A percentile compares a stretch with the other conserved stretches of the same genome.
phyloP scores from a whole-genome alignment of 1,140 invertebrate species.

The Heliconius himera region DNA sequence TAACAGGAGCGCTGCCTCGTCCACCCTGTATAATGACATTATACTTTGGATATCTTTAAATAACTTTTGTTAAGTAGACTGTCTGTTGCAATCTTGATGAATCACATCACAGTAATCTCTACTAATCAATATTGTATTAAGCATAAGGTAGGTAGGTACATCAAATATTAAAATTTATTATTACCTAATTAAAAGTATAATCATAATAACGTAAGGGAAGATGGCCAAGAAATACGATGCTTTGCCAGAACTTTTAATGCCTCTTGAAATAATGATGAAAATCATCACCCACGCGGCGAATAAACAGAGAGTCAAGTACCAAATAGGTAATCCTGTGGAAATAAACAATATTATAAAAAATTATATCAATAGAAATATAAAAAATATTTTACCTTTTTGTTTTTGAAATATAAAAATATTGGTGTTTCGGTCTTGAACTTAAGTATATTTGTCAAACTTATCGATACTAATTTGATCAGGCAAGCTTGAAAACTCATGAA shows the following conservation, averaged over 20 bases:
- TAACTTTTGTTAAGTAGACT: too few relatives aligned
- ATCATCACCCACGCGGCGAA: conserved; percentile 89
- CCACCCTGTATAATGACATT: too few relatives aligned
- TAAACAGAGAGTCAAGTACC: conserved; percentile 89
- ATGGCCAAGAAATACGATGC: conserved; percentile 92
- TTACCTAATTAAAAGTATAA: conserved; percentile 87
- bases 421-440: too few relatives aligned
- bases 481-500: too few relatives aligned
- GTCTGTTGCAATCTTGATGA: too few relatives aligned
- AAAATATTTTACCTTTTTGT: background rate
- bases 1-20: too few relatives aligned
- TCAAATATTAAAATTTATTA: background rate
- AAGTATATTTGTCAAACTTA: too few relatives aligned
- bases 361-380: background rate
- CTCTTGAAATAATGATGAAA: conserved; percentile 89
- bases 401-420: too few relatives aligned
- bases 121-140: background rate
- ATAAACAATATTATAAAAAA: conserved; percentile 13
- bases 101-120: background rate
- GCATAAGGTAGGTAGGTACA: background rate
- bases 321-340: conserved; percentile 84
- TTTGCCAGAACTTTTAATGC: conserved; percentile 90
- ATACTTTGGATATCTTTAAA: too few relatives aligned
- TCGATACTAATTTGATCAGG: too few relatives aligned
- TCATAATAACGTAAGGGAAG: conserved; percentile 93